These are phyloP conservation scores for Polietes domitor DNA, from an alignment of 2,888 invertebrate genomes.

Conservation along the genomic window DNA sequence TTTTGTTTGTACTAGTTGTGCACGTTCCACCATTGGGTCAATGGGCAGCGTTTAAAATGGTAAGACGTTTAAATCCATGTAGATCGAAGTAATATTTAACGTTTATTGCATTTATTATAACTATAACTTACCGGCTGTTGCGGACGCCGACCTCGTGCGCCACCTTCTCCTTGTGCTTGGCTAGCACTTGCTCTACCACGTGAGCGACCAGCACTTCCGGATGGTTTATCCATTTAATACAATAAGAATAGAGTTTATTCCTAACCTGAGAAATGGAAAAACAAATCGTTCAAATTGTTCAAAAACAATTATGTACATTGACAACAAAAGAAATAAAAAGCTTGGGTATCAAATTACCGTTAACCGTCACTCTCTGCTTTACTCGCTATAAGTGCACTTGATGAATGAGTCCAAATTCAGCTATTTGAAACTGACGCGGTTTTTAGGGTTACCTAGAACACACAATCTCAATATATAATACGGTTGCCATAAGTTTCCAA, in stretches of 20 bases:
- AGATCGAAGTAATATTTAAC: no score
- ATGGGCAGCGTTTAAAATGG: no score
- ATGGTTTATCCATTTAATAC: slow-evolving; percentile 65
- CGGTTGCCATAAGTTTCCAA: no score
- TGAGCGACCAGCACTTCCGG: slow-evolving; percentile 66
- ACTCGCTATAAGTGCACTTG: no score
- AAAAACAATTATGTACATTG: neutral
- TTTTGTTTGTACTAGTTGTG: no score
- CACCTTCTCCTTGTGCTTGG: slow-evolving; percentile 44
- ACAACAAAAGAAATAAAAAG: neutral
- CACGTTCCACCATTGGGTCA: no score
- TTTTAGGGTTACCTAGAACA: neutral
- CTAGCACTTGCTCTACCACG: slow-evolving; percentile 67
- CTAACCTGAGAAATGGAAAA: neutral
- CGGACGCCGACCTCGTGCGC: slow-evolving; percentile 60
- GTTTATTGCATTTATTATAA: no score
- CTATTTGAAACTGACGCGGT: slow-evolving; percentile 17
- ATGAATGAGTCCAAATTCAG: neutral
- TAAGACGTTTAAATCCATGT: no score
- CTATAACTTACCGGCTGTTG: slow-evolving; percentile 43
- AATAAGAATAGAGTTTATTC: neutral
- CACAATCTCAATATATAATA: no score
- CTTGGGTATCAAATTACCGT: neutral
- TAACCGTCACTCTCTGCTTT: no score
- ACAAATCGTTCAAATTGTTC: neutral